Conservation (phyloP, 2,797 vertebrate species). For the Lates japonicus region DNA sequence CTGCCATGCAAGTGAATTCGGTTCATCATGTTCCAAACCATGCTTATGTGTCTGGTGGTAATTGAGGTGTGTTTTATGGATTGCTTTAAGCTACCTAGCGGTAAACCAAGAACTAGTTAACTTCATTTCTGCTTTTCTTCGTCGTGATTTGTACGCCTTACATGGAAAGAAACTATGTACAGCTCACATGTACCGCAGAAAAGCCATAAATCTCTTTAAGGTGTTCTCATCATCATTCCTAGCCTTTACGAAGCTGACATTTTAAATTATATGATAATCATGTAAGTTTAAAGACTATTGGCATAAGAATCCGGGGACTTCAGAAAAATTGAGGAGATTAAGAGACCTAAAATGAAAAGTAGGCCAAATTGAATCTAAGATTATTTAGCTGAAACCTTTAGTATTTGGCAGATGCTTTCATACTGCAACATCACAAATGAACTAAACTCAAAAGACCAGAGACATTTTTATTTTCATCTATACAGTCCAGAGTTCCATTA, state of each 20-base stretch:
- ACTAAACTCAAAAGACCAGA: constrained; percentile 43
- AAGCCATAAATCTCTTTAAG: constrained; percentile 32
- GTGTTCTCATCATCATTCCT: constrained; percentile 18
- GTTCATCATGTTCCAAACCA: constrained; percentile 45
- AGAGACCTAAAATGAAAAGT: constrained; percentile 37
- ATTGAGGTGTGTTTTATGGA: constrained; percentile 67
- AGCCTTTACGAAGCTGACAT: constrained; percentile 31
- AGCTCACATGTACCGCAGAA: constrained; percentile 2
- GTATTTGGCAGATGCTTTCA: constrained; percentile 34
- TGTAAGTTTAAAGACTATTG: constrained; percentile 31
- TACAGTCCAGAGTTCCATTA: constrained; percentile 29
- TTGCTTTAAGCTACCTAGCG: constrained; percentile 59
- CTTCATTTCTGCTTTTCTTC: constrained; percentile 15
- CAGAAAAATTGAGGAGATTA: constrained; percentile 43
- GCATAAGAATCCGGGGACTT: constrained; percentile 35
- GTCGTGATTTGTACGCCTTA: constrained; percentile 9
- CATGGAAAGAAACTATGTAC: constrained; percentile 39
- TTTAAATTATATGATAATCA: constrained; percentile 26
- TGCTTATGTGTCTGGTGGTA: constrained; percentile 67
- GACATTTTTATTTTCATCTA: constrained; percentile 54
- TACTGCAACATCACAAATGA: constrained; percentile 43
- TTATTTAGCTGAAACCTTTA: constrained; percentile 51
- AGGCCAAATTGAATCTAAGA: constrained; percentile 42
- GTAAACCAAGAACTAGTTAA: constrained; percentile 67
- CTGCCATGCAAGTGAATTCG: constrained; percentile 55